Conservation (phyloP, 1,140 invertebrate genomes). For the Heliconius himera region DNA sequence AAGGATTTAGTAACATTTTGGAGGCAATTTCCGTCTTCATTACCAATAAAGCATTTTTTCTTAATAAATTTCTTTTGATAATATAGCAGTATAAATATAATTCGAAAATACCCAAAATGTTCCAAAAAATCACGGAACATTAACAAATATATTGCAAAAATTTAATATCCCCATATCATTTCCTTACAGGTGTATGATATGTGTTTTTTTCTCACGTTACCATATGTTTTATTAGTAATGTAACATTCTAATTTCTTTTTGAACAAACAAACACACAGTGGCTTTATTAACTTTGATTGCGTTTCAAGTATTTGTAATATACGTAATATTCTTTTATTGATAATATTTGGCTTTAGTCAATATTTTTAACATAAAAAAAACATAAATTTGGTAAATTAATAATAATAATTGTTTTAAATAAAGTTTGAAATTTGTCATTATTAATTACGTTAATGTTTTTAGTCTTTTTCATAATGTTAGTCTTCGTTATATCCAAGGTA, state of each 20-base stretch:
- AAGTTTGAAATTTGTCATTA: not conserved
- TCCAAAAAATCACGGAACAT: not conserved
- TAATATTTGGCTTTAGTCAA: not conserved
- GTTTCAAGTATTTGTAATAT: not conserved
- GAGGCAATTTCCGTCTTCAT: no score
- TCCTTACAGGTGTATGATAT: constrained; percentile 34
- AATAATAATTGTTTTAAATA: no score
- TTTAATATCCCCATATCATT: constrained; percentile 44
- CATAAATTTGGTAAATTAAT: not conserved
- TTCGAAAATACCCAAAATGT: not conserved
- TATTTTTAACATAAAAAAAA: not conserved
- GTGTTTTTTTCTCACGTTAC: constrained; percentile 42
- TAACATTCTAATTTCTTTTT: constrained; percentile 11
- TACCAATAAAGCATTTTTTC: no score
- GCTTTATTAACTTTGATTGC: constrained; percentile 22
- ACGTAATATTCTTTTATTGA: not conserved
- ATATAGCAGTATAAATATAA: not conserved
- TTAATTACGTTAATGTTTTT: not conserved
- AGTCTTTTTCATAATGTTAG: not conserved
- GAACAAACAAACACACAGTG: constrained; percentile 16
- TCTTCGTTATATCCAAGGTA: no score
- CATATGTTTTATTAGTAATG: constrained; percentile 17
- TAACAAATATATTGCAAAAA: constrained; percentile 51
- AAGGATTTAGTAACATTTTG: no score
- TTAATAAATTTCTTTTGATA: no score